These are phyloP conservation scores for Ostrea edulis DNA, from an alignment of 1,140 invertebrate genomes.

Conservation along the genomic window DNA sequence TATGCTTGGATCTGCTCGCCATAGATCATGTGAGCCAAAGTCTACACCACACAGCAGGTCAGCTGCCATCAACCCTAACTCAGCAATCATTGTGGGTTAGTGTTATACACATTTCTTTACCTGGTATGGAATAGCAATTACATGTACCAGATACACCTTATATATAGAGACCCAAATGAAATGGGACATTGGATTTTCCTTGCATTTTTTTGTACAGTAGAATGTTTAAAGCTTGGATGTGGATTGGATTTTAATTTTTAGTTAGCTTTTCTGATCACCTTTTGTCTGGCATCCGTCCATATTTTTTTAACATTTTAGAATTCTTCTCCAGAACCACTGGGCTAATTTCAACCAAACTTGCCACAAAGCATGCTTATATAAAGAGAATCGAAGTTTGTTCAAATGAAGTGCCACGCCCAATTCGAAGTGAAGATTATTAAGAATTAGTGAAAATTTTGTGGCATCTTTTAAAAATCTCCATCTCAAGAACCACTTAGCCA, in stretches of 20 bases:
- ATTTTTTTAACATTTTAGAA: not conserved
- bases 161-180: too few relatives aligned
- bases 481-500: not conserved
- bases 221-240: too few relatives aligned
- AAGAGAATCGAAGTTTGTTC: not conserved
- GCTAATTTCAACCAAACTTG: not conserved
- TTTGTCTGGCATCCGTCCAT: too few relatives aligned
- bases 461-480: not conserved
- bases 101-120: not conserved
- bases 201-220: too few relatives aligned
- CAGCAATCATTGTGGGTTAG: conserved; percentile 14
- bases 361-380: not conserved
- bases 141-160: too few relatives aligned
- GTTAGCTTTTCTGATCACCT: too few relatives aligned
- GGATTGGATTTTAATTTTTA: too few relatives aligned
- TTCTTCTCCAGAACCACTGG: not conserved
- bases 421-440: not conserved
- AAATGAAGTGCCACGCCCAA: not conserved
- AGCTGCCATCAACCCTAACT: conserved; percentile 15
- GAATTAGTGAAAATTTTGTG: too few relatives aligned
- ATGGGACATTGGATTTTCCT: too few relatives aligned
- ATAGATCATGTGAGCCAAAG: conserved; percentile 21
- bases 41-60: conserved; percentile 12
- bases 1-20: not conserved
- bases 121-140: too few relatives aligned